These are phyloP conservation scores for Muntiacus muntjak DNA, from an alignment of 2,113 vertebrate species.

Conservation along the genomic window DNA sequence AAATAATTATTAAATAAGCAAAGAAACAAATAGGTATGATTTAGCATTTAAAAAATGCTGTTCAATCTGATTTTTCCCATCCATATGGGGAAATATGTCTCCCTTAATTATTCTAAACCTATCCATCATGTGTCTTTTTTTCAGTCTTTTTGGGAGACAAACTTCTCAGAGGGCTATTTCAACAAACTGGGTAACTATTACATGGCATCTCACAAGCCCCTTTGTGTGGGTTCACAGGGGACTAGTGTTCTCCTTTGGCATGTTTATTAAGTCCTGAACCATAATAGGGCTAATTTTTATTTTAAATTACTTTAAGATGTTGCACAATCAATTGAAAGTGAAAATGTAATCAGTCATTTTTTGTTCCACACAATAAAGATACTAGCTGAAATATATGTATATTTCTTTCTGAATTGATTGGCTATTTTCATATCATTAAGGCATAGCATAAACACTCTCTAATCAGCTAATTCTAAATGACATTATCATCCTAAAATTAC, in stretches of 20 bases:
- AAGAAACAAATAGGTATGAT: background rate
- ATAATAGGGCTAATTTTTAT: background rate
- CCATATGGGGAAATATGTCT: background rate
- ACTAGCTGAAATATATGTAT: background rate
- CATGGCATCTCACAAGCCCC: background rate
- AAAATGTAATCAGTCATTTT: background rate
- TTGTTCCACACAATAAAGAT: conserved; percentile 24
- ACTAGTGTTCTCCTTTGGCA: background rate
- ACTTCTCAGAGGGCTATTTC: background rate
- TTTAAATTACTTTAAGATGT: conserved; percentile 32
- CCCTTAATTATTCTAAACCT: background rate
- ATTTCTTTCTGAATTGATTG: background rate
- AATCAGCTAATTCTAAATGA: background rate
- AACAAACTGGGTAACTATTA: background rate
- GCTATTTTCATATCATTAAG: background rate
- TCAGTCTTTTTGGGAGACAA: background rate
- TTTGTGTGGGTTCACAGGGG: background rate
- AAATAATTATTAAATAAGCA: background rate
- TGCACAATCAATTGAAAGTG: background rate
- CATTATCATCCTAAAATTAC: conserved; percentile 20
- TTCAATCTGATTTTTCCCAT: background rate
- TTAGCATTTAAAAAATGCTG: background rate
- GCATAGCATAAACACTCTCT: background rate
- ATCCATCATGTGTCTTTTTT: background rate
- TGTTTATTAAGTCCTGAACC: background rate